Conservation (phyloP, 2,113 vertebrate species). For the Odocoileus virginianus region DNA sequence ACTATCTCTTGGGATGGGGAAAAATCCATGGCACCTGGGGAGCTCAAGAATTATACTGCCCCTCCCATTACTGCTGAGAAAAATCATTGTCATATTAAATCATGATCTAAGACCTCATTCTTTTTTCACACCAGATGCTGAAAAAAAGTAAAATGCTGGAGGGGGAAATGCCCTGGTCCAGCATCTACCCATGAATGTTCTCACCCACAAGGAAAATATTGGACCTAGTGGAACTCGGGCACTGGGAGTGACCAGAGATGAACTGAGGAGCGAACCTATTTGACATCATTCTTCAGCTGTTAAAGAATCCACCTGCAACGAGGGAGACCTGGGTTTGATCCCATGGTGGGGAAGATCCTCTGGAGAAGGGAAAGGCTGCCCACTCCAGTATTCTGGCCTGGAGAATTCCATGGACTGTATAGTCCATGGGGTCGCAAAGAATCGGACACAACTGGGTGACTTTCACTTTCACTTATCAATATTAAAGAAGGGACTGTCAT, state of each 20-base stretch:
- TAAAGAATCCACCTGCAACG: neutral
- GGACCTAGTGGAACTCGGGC: neutral
- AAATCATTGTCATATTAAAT: neutral
- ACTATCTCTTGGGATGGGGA: neutral
- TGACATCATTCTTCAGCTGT: neutral
- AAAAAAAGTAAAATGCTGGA: neutral
- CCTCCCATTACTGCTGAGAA: neutral
- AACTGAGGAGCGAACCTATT: neutral
- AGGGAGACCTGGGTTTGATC: neutral
- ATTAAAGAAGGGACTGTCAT: neutral
- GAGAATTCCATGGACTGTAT: neutral
- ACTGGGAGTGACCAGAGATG: neutral
- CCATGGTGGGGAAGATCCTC: neutral
- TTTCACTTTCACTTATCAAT: neutral
- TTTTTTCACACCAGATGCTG: neutral
- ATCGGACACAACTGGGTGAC: rapidly evolving
- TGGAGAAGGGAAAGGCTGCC: neutral
- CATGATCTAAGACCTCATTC: neutral
- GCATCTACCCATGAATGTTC: neutral
- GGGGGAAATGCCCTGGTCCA: neutral
- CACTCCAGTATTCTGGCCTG: neutral
- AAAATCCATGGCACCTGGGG: neutral
- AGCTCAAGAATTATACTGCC: neutral
- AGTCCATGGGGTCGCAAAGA: neutral
- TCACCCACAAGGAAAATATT: neutral